Conservation (phyloP, 1,140 invertebrate genomes). For the Arion vulgaris region DNA sequence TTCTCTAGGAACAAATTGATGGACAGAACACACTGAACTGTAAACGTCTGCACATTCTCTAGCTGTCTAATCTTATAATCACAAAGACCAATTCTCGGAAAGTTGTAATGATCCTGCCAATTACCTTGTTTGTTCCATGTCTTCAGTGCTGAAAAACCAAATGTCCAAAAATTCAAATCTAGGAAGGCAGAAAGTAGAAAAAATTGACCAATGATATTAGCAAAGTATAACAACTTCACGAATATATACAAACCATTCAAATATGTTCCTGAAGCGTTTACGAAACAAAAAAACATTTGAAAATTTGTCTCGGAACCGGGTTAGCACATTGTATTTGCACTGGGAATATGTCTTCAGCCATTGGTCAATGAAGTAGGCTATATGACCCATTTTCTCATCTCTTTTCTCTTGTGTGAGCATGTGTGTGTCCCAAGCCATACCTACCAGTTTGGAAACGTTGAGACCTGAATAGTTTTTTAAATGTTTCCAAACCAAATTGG, state of each 20-base stretch:
- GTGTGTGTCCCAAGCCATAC: constrained; percentile 38
- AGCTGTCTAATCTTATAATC: constrained; percentile 75
- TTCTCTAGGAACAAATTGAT: constrained; percentile 76
- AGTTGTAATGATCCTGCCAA: constrained; percentile 70
- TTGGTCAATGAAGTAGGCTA: constrained; percentile 60
- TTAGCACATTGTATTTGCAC: constrained; percentile 59
- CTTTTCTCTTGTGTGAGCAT: constrained; percentile 51
- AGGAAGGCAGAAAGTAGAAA: constrained; percentile 68
- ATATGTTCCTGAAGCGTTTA: constrained; percentile 74
- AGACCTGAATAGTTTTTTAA: constrained; percentile 64
- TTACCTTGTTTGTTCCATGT: constrained; percentile 67
- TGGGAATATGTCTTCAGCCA: constrained; percentile 52
- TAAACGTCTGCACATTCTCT: constrained; percentile 61
- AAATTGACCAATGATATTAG: constrained; percentile 67
- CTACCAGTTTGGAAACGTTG: constrained; percentile 43
- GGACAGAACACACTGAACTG: constrained; percentile 74
- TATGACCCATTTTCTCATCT: constrained; percentile 52
- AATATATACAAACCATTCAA: constrained; percentile 73
- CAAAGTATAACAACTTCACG: constrained; percentile 61
- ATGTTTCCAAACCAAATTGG: constrained; percentile 67
- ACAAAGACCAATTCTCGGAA: constrained; percentile 75
- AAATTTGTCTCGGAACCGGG: constrained; percentile 51
- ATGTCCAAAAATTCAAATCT: constrained; percentile 63
- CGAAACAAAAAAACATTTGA: constrained; percentile 66
- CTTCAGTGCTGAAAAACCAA: constrained; percentile 72